A percentile compares a stretch with the other conserved stretches of the same genome.
These are phyloP conservation scores for Tachysurus vachellii DNA, from an alignment of 2,113 vertebrate species.

Conservation along the genomic window DNA sequence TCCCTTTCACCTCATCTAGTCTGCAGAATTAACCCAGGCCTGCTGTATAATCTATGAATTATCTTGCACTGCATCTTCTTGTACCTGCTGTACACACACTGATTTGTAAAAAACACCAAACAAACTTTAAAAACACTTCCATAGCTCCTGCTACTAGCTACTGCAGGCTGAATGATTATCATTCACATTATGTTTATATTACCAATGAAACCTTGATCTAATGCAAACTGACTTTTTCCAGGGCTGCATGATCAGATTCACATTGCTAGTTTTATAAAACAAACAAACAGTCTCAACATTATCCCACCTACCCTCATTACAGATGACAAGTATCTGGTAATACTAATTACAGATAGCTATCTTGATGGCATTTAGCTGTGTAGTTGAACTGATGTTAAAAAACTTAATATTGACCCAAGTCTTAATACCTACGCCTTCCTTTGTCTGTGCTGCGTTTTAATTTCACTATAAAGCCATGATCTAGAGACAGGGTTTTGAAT, in stretches of 20 bases:
- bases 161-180: neutral
- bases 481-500: neutral
- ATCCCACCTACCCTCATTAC: neutral
- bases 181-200: neutral
- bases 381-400: neutral
- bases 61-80: slow-evolving; percentile 67
- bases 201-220: neutral
- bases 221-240: neutral
- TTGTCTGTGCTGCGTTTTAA: neutral
- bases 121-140: neutral
- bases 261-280: neutral
- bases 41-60: slow-evolving; percentile 77
- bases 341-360: neutral
- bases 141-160: neutral
- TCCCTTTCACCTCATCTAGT: slow-evolving; percentile 54
- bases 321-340: neutral
- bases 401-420: neutral
- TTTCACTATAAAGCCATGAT: neutral
- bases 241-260: neutral
- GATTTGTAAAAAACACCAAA: neutral
- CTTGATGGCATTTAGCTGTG: neutral
- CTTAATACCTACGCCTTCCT: too few relatives aligned
- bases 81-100: neutral
- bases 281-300: neutral
- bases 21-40: slow-evolving; percentile 74